Evolutionary conservation across 2,888 invertebrate genomes (phyloP), one percentile per base, ranked within the genome.

Genomic region (Lycia hirtaria): DNA sequence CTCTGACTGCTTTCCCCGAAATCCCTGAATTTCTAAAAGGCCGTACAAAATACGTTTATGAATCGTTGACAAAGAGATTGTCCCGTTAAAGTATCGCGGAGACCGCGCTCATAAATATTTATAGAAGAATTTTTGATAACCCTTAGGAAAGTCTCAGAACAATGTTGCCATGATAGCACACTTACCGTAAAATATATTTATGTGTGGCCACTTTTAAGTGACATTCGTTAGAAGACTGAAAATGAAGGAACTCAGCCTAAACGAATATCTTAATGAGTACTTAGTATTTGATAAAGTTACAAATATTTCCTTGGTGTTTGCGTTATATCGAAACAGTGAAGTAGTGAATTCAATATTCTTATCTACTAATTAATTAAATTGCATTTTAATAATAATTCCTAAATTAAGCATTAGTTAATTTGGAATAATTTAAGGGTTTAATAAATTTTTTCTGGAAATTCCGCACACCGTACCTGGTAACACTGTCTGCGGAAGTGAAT

Each of bases 81-180:
- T 56, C 12, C 24, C 19, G 38, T 10, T 32, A 32, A 50, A 55
- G 17, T 35, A 38, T 33, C 50, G 40, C 14, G 14, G 24, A 12
- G 17, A 48, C 22, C n/a, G 14, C 32, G 4, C 30, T 55, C 51
- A 56, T 56, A 51, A 38, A 56, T 56, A 56, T 56, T 51, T 51
- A 56, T 56, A 14, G 45, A 9, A 7, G 28, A 40, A 45, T 45
- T 30, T 50, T 56, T 28, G 28, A 50, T 44, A 49, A 28, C 43
- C 48, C 44, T 38, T 41, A 54, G 10, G 19, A 45, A 48, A 55
- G 30, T 38, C 22, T 49, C 43, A 32, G 6, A 33, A 4, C n/a
- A 15, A 30, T 43, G 49, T 37, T 48, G 44, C 48, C 35, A 49
- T 43, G n/a, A n/a, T 12, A 5, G 4, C n/a, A 7, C 15, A 7